Percentiles rank a stretch among this genome's conserved stretches.
These are phyloP conservation scores for Chelmon rostratus DNA, from an alignment of 2,797 vertebrate species.

Conservation along the genomic window DNA sequence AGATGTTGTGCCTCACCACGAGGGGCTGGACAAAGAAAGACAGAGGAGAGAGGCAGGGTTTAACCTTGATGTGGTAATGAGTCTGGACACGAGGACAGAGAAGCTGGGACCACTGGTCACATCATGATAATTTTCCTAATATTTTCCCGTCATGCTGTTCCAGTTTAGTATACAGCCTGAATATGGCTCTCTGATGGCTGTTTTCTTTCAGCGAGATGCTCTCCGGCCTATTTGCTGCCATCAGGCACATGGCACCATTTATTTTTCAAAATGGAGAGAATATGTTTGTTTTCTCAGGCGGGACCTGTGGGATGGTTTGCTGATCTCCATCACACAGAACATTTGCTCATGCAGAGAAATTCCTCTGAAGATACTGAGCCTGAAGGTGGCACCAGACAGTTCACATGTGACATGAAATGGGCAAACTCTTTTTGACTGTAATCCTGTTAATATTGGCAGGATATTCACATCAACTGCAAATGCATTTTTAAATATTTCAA, in stretches of 20 bases:
- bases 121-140: conserved; percentile 30
- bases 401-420: not conserved
- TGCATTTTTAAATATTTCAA: not conserved
- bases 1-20: conserved; percentile 56
- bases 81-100: conserved; percentile 39
- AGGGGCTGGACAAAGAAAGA: conserved; percentile 47
- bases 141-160: conserved; percentile 4
- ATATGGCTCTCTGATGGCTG: not conserved
- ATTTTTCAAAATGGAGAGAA: conserved; percentile 9
- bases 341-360: conserved; percentile 15
- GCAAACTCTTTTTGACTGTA: not conserved
- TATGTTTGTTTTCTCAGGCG: conserved; percentile 27
- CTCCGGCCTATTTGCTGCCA: not conserved
- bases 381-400: not conserved
- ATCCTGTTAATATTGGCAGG: not conserved
- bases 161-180: not conserved
- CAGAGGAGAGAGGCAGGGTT: conserved; percentile 25
- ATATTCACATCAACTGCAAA: conserved; percentile 1
- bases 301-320: conserved; percentile 17
- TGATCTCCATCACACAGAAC: conserved; percentile 15
- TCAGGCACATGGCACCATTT: conserved; percentile 20
- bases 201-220: not conserved
- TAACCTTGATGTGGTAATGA: conserved; percentile 66
- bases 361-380: conserved; percentile 5
- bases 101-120: conserved; percentile 7